Evolutionary conservation across 2,113 vertebrate species (phyloP).

Genomic region (Eclectus roratus): DNA sequence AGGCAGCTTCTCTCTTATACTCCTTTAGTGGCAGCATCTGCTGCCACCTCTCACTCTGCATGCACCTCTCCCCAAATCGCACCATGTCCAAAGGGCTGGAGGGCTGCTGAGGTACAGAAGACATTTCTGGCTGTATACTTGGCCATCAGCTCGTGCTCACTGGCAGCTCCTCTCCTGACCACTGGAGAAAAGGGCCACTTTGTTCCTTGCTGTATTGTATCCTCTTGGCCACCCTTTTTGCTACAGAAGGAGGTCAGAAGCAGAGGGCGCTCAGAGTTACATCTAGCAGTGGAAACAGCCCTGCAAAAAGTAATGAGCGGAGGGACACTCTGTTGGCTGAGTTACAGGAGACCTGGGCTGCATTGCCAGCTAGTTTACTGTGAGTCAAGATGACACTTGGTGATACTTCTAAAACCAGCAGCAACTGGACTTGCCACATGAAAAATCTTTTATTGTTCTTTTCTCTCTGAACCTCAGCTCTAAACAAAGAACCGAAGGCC

Average conservation of each 20-base stretch:
- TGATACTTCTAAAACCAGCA: background rate
- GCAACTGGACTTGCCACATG: background rate
- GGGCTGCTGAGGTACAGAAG: background rate
- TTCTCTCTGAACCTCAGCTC: background rate
- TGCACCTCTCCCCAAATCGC: background rate
- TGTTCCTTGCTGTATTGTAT: accelerated
- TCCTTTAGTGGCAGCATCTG: background rate
- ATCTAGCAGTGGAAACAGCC: background rate
- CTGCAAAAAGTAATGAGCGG: background rate
- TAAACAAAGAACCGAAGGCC: background rate
- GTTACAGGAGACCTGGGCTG: background rate
- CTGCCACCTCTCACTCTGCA: background rate
- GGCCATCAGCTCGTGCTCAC: accelerated
- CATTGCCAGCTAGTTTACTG: background rate
- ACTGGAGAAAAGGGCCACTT: accelerated
- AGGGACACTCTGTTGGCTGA: accelerated
- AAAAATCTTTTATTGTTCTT: background rate
- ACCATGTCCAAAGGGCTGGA: accelerated
- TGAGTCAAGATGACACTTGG: background rate
- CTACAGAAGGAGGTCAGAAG: background rate
- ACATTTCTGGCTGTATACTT: background rate
- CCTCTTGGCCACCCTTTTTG: background rate
- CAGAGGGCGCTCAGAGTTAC: background rate
- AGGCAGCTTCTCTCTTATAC: accelerated
- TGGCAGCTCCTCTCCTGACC: background rate